Evolutionary conservation across 2,113 vertebrate genomes (phyloP).

Genomic region (Pachycephala philippinensis): DNA sequence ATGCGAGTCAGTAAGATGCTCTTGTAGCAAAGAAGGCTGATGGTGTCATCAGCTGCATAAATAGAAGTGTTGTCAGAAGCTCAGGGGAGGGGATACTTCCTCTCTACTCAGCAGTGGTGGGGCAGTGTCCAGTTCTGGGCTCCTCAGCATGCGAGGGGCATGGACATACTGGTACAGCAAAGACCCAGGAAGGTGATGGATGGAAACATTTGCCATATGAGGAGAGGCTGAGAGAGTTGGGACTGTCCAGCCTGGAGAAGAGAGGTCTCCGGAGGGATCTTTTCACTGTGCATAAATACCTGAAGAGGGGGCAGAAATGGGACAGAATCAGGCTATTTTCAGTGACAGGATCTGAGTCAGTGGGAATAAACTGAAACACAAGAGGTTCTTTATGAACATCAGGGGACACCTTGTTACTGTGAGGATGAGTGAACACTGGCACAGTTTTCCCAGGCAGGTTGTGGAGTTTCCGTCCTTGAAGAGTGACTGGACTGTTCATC

Average conservation of each 20-base stretch:
- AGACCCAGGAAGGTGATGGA: background rate
- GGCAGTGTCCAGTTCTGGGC: background rate
- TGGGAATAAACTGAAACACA: background rate
- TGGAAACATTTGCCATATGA: background rate
- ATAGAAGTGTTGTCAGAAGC: background rate
- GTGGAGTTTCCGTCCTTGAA: background rate
- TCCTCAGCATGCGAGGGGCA: background rate
- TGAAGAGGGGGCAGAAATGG: background rate
- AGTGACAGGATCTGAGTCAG: background rate
- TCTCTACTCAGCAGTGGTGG: background rate
- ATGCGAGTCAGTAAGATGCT: background rate
- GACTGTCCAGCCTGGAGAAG: background rate
- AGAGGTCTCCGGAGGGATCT: background rate
- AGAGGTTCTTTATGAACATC: background rate
- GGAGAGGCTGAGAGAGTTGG: background rate
- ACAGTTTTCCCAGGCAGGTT: background rate
- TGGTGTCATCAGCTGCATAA: fast-evolving
- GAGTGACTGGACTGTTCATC: background rate
- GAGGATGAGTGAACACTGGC: background rate
- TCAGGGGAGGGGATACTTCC: background rate
- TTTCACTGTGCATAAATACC: background rate
- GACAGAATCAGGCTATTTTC: background rate
- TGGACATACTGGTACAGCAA: background rate
- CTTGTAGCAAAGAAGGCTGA: background rate
- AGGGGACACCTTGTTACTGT: background rate